These are phyloP conservation scores for Micronycteris hirsuta DNA, from an alignment of 2,113 vertebrate species.

Conservation along the genomic window DNA sequence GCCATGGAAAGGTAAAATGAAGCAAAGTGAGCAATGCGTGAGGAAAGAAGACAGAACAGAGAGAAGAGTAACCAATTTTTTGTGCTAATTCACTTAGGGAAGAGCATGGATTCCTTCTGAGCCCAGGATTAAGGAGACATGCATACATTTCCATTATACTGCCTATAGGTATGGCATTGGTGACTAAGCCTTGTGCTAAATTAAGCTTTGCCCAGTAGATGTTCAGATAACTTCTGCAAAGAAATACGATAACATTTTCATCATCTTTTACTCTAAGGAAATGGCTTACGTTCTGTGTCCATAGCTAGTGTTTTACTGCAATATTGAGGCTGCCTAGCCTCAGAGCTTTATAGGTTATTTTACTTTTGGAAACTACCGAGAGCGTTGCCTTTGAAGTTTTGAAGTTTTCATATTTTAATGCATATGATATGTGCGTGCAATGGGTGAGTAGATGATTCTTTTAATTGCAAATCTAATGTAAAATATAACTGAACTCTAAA, in stretches of 20 bases:
- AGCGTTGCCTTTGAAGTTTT: neutral
- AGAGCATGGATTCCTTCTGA: neutral
- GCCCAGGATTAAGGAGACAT: neutral
- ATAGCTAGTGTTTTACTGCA: neutral
- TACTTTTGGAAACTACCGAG: conserved; percentile 14
- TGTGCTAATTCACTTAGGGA: neutral
- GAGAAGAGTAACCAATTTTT: neutral
- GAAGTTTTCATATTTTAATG: neutral
- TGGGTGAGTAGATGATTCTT: neutral
- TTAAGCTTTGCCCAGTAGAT: neutral
- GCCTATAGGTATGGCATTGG: neutral
- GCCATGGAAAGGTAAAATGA: neutral
- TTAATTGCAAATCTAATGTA: neutral
- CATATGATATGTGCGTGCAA: neutral
- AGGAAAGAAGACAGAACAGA: neutral
- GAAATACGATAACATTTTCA: neutral
- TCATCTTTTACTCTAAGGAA: neutral
- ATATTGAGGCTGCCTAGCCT: neutral
- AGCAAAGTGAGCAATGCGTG: neutral
- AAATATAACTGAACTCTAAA: neutral
- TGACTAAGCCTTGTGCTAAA: neutral
- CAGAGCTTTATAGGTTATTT: conserved; percentile 9
- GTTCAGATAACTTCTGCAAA: neutral
- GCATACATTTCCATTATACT: neutral
- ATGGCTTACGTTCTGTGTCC: neutral